Evolutionary conservation across 64 coral and sea anemone genomes (phyloP).

Genomic region (Dendronephthya gigantea): DNA sequence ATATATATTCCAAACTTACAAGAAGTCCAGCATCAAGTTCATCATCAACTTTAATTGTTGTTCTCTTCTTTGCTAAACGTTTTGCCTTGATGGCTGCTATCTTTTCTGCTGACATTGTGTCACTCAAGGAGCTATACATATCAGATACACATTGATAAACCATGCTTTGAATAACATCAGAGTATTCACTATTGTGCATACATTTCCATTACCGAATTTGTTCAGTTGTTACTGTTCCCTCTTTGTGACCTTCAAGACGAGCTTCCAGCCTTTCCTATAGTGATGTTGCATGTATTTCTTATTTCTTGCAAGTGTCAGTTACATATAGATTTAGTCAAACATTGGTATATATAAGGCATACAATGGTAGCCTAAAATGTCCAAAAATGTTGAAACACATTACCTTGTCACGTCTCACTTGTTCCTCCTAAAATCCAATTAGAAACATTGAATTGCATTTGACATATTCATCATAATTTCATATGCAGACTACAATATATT

Average conservation of each 20-base stretch:
- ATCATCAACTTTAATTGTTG: slow-evolving; percentile 94
- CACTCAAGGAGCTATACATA: slow-evolving; percentile 80
- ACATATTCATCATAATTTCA: too few species aligned
- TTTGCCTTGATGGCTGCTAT: slow-evolving; percentile 98
- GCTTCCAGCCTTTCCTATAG: slow-evolving; percentile 72
- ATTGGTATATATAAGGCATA: too few species aligned
- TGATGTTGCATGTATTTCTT: background rate
- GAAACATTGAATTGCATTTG: too few species aligned
- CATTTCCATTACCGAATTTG: slow-evolving; percentile 69
- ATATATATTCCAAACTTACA: slow-evolving; percentile 28
- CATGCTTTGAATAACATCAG: background rate
- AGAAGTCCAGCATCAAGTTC: slow-evolving; percentile 77
- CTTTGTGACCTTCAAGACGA: slow-evolving; percentile 97
- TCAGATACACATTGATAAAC: background rate
- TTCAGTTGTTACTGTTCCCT: slow-evolving; percentile 86
- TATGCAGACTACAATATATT: background rate
- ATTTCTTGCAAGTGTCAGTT: background rate
- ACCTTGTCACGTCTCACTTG: slow-evolving; percentile 90
- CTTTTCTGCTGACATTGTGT: slow-evolving; percentile 95
- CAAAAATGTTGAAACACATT: background rate
- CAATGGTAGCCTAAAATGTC: too few species aligned
- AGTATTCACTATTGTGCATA: background rate
- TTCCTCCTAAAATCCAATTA: slow-evolving; percentile 78
- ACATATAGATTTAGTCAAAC: background rate
- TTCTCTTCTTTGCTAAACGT: slow-evolving; percentile 91